Conservation (phyloP, 92 coral and sea anemone genomes). For the Umimayanthus chanpuru region DNA sequence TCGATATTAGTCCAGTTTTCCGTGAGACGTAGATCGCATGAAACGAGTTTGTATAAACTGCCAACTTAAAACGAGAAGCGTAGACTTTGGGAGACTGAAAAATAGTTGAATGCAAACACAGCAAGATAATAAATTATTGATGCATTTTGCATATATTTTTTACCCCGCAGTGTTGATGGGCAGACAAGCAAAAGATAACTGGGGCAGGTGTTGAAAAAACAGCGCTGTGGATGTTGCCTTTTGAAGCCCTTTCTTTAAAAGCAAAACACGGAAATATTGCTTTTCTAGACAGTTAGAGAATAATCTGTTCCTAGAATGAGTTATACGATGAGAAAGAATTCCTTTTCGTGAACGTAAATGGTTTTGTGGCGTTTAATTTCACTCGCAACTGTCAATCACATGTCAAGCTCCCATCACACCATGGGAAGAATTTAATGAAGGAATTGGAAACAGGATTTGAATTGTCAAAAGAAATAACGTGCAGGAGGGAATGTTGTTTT, state of each 20-base stretch:
- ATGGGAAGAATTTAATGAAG: conserved; percentile 1
- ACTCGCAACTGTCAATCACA: conserved; percentile 22
- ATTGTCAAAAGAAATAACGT: not conserved
- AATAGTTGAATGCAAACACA: conserved; percentile 28
- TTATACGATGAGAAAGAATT: not conserved
- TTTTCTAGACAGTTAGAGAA: conserved; percentile 18
- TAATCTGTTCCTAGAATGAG: not conserved
- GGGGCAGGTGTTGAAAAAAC: conserved; percentile 16
- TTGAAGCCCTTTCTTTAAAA: conserved; percentile 9
- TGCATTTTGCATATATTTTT: conserved; percentile 12
- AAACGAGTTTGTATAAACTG: not conserved
- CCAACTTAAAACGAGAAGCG: not conserved
- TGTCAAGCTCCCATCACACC: conserved; percentile 13
- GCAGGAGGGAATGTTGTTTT: not conserved
- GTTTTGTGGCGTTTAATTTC: not conserved
- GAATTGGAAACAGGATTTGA: conserved; percentile 29
- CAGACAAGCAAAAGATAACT: not conserved
- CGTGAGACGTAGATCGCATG: not conserved
- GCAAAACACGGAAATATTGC: not conserved
- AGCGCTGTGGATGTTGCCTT: not conserved
- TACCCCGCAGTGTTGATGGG: conserved; percentile 16
- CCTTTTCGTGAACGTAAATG: not conserved
- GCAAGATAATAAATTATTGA: conserved; percentile 28
- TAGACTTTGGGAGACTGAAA: not conserved
- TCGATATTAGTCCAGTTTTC: not conserved